These are phyloP conservation scores for Thalassophryne amazonica DNA, from an alignment of 2,797 vertebrate species.

Conservation along the genomic window DNA sequence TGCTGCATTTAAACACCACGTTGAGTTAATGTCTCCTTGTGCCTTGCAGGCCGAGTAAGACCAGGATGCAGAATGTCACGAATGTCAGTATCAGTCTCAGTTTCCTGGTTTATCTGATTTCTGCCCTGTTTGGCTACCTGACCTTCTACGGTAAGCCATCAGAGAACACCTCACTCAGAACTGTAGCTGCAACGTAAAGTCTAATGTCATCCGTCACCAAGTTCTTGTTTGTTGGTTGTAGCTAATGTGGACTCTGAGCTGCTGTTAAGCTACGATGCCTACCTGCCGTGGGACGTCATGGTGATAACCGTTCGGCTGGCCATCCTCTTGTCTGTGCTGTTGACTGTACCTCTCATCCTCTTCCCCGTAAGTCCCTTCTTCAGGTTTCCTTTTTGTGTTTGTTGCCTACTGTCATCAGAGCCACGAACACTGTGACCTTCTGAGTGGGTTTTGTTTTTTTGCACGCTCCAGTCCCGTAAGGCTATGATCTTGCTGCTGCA, in stretches of 20 bases:
- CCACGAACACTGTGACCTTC: background rate
- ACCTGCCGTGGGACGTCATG: conserved; percentile 81
- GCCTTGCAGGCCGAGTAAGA: conserved; percentile 85
- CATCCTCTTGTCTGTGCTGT: conserved; percentile 85
- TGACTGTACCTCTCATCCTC: conserved; percentile 92
- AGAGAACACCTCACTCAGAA: background rate
- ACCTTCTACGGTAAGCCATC: conserved; percentile 90
- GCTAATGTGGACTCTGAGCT: conserved; percentile 88
- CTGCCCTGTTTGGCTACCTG: conserved; percentile 94
- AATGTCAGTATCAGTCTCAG: conserved; percentile 86
- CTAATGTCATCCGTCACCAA: too few species aligned
- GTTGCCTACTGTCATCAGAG: background rate
- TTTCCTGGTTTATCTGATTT: conserved; percentile 87
- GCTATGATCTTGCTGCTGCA: conserved; percentile 81
- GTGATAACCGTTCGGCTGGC: conserved; percentile 85
- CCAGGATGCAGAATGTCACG: conserved; percentile 89
- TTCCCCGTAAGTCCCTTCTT: conserved; percentile 88
- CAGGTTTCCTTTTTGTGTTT: background rate
- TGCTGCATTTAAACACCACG: background rate
- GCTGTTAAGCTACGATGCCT: conserved; percentile 80
- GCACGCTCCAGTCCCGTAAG: conserved; percentile 84
- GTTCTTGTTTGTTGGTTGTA: conserved; percentile 46
- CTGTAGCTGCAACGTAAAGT: too few species aligned
- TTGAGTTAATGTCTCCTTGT: background rate
- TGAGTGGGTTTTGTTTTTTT: conserved; percentile 3